Conservation (phyloP, 1,140 invertebrate species). For the Leptopilina clavipes region DNA sequence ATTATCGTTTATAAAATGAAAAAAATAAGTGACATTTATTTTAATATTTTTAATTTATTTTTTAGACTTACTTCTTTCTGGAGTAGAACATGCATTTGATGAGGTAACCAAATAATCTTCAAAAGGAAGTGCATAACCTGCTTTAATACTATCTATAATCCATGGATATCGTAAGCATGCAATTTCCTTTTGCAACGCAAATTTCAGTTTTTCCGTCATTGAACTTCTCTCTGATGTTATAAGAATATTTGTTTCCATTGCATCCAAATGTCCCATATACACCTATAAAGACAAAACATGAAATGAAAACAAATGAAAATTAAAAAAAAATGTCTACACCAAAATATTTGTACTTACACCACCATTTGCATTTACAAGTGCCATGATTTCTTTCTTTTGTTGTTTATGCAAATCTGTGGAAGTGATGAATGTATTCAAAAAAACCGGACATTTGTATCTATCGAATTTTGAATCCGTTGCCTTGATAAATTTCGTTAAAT, state of each 20-base stretch:
- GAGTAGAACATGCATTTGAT: conserved; percentile 76
- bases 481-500: conserved; percentile 77
- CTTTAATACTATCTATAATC: conserved; percentile 85
- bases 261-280: conserved; percentile 66
- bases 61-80: conserved; percentile 69
- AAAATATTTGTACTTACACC: conserved; percentile 74
- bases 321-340: too few species aligned
- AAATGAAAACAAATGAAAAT: too few species aligned
- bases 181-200: conserved; percentile 84
- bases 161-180: conserved; percentile 84
- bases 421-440: conserved; percentile 86
- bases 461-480: conserved; percentile 81
- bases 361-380: conserved; percentile 83
- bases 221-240: conserved; percentile 72
- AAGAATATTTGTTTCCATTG: conserved; percentile 67
- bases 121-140: conserved; percentile 83
- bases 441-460: conserved; percentile 83
- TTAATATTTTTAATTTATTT: too few species aligned
- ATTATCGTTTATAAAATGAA: too few species aligned
- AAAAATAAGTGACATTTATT: too few species aligned
- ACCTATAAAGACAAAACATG: conserved; percentile 49
- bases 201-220: conserved; percentile 87
- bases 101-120: conserved; percentile 79
- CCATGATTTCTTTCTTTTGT: conserved; percentile 83
- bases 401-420: conserved; percentile 82